These are phyloP conservation scores for Ectemnius continuus DNA, from an alignment of 2,888 invertebrate species.

Conservation along the genomic window DNA sequence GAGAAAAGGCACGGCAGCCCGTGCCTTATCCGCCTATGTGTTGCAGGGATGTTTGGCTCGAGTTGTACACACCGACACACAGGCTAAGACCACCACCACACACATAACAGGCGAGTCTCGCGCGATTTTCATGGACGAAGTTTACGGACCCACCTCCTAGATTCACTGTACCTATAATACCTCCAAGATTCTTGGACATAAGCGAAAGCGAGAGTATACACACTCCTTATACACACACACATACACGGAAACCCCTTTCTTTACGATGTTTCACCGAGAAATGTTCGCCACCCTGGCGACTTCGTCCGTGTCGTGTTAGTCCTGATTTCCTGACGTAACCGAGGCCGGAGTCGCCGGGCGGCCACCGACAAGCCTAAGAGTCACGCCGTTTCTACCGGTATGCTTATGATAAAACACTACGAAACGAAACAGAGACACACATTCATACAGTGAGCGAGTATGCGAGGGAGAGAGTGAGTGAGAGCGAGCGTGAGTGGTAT, in stretches of 20 bases:
- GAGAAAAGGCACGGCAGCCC: background rate
- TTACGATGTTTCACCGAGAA: slow-evolving; percentile 31
- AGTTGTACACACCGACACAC: slow-evolving; percentile 1
- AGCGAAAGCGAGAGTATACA: slow-evolving; percentile 22
- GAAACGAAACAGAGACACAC: too few species aligned
- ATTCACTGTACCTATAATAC: slow-evolving; percentile 57
- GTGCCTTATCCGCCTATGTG: background rate
- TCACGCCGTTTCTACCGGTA: slow-evolving; percentile 36
- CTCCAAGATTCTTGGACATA: slow-evolving; percentile 53
- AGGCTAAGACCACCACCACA: too few species aligned
- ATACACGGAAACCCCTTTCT: slow-evolving; percentile 20
- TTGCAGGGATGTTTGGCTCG: slow-evolving; percentile 20
- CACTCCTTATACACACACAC: background rate
- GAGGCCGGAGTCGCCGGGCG: slow-evolving; percentile 26
- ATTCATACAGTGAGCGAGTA: too few species aligned
- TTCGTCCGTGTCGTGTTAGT: background rate
- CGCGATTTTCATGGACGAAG: slow-evolving; percentile 44
- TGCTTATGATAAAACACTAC: slow-evolving; percentile 2
- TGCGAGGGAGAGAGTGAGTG: too few species aligned
- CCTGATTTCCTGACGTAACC: background rate
- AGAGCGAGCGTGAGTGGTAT: too few species aligned
- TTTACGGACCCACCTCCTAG: slow-evolving; percentile 43
- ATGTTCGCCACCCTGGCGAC: slow-evolving; percentile 19
- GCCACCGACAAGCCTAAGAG: slow-evolving; percentile 26
- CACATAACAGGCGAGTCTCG: slow-evolving; percentile 26